These are phyloP conservation scores for Endotricha flammealis DNA, from an alignment of 2,888 invertebrate species.

Conservation along the genomic window DNA sequence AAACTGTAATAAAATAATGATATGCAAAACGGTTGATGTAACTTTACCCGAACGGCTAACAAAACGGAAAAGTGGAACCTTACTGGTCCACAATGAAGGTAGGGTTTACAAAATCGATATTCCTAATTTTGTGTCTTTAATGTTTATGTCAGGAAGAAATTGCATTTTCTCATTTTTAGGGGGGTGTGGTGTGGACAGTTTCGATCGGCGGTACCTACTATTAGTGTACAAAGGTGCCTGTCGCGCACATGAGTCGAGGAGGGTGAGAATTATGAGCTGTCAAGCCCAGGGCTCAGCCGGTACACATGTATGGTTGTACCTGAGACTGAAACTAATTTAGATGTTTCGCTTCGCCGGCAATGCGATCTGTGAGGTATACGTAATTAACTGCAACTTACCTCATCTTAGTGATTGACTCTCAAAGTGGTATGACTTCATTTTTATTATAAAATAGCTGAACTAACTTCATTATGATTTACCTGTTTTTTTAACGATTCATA, in stretches of 20 bases:
- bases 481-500: too few relatives aligned
- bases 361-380: constrained; percentile 11
- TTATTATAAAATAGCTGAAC: too few relatives aligned
- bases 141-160: constrained; percentile 63
- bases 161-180: constrained; percentile 49
- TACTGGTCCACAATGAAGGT: not conserved
- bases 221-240: constrained; percentile 69
- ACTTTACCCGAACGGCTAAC: not conserved
- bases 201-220: constrained; percentile 47
- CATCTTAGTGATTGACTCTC: too few relatives aligned
- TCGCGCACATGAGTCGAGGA: constrained; percentile 40
- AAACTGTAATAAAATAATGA: not conserved
- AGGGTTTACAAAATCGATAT: constrained; percentile 17
- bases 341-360: constrained; percentile 17
- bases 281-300: constrained; percentile 41
- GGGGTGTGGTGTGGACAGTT: constrained; percentile 48
- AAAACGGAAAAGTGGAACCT: not conserved
- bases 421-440: too few relatives aligned
- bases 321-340: constrained; percentile 32
- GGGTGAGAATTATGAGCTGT: constrained; percentile 69
- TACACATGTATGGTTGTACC: constrained; percentile 40
- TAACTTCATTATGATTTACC: too few relatives aligned
- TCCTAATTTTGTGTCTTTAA: constrained; percentile 39
- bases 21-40: not conserved
- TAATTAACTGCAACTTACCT: too few relatives aligned